These are phyloP conservation scores for Drosophila lacertosa DNA, from an alignment of 1,140 invertebrate species.

Conservation along the genomic window DNA sequence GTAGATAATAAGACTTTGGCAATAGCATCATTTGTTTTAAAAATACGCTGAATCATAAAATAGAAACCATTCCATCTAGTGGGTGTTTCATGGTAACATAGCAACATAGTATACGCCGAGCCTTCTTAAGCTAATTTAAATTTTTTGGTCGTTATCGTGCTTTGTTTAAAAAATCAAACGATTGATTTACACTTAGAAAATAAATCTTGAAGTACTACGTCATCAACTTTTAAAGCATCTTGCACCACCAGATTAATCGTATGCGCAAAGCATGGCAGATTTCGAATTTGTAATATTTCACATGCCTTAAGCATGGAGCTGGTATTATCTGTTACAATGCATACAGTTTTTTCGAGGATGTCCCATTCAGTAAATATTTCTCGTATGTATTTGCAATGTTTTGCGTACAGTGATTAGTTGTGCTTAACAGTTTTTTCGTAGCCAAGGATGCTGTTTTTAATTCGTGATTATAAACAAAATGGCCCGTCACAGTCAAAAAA, in stretches of 20 bases:
- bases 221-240: slow-evolving; percentile 28
- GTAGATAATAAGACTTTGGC: slow-evolving; percentile 22
- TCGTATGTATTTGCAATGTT: slow-evolving; percentile 35
- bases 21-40: slow-evolving; percentile 25
- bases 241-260: slow-evolving; percentile 30
- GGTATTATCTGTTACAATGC: slow-evolving; percentile 29
- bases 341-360: slow-evolving; percentile 31
- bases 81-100: slow-evolving; percentile 32
- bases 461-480: slow-evolving; percentile 20
- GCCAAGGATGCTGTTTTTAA: slow-evolving; percentile 21
- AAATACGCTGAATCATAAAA: slow-evolving; percentile 21
- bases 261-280: slow-evolving; percentile 36
- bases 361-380: slow-evolving; percentile 31
- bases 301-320: slow-evolving; percentile 34
- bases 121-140: slow-evolving; percentile 30
- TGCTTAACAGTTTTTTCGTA: slow-evolving; percentile 31
- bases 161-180: slow-evolving; percentile 23
- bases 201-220: slow-evolving; percentile 11
- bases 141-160: slow-evolving; percentile 28
- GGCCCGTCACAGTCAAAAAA: slow-evolving; percentile 26
- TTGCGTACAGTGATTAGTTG: slow-evolving; percentile 33
- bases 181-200: slow-evolving; percentile 21
- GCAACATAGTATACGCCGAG: slow-evolving; percentile 18
- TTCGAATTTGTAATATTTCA: slow-evolving; percentile 21
- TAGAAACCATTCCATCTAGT: slow-evolving; percentile 36